A percentile compares a stretch with the other conserved stretches of the same genome.
phyloP scores from a whole-genome alignment of 2,113 vertebrate species.

The Pteropus alecto region DNA sequence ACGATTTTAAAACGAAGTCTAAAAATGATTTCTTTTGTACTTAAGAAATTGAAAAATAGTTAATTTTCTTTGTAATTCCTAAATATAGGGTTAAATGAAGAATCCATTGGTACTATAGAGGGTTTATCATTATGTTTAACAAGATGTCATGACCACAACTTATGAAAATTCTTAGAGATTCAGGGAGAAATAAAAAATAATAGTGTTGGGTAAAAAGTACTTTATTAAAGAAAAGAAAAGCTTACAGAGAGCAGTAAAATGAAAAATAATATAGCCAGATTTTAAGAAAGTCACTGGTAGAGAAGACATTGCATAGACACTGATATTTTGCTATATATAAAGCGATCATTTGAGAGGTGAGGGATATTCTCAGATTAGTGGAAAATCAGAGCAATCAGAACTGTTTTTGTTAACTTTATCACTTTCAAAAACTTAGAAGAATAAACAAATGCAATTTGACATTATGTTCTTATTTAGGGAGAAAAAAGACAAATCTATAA shows the following conservation, averaged over 20 bases:
- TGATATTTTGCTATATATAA: background rate
- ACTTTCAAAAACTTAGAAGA: background rate
- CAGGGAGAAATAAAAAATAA: background rate
- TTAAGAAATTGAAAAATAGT: background rate
- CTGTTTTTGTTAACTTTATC: background rate
- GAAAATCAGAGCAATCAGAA: background rate
- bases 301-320: background rate
- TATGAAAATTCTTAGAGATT: background rate
- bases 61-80: background rate
- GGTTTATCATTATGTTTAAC: background rate
- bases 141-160: background rate
- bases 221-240: background rate
- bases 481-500: background rate
- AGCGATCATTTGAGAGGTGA: background rate
- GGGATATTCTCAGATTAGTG: background rate
- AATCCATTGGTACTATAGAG: background rate
- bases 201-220: background rate
- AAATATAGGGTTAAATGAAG: background rate
- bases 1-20: background rate
- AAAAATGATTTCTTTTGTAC: background rate
- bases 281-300: conserved; percentile 22
- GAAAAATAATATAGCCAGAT: background rate
- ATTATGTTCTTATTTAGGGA: background rate
- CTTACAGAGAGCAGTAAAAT: background rate
- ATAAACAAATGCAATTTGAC: conserved; percentile 32